phyloP scores from a whole-genome alignment of 1,140 invertebrate species.

The Oreohelix idahoensis region DNA sequence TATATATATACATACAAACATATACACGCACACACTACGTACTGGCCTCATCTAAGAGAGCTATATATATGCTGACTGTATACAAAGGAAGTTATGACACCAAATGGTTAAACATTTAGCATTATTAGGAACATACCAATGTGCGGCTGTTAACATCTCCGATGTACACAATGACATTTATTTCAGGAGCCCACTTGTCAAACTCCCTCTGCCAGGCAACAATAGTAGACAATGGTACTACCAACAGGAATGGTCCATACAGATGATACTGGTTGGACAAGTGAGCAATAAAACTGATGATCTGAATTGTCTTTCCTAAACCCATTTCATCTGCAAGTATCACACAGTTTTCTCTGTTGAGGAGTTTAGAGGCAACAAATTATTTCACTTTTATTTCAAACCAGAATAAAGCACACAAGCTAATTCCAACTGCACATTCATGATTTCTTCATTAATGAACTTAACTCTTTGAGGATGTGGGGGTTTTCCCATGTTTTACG shows the following conservation, averaged over 20 bases:
- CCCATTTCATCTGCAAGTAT: conserved; percentile 77
- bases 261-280: conserved; percentile 73
- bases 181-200: conserved; percentile 73
- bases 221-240: conserved; percentile 76
- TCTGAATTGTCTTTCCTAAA: conserved; percentile 76
- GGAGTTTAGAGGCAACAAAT: not conserved
- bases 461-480: too few relatives aligned
- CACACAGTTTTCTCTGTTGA: conserved; percentile 68
- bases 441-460: too few relatives aligned
- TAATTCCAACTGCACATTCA: too few relatives aligned
- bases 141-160: conserved; percentile 78
- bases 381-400: not conserved
- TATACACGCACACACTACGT: too few relatives aligned
- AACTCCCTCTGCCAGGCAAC: conserved; percentile 76
- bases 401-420: too few relatives aligned
- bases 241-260: conserved; percentile 75
- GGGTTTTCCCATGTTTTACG: too few relatives aligned
- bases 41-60: too few relatives aligned
- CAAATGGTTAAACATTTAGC: not conserved
- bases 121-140: conserved; percentile 62
- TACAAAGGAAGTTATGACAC: too few relatives aligned
- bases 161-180: conserved; percentile 76
- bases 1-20: too few relatives aligned
- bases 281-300: conserved; percentile 74
- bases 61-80: too few relatives aligned